These are phyloP conservation scores for Chamaedrilus cognettii DNA, from an alignment of 2,888 invertebrate genomes.

Conservation along the genomic window DNA sequence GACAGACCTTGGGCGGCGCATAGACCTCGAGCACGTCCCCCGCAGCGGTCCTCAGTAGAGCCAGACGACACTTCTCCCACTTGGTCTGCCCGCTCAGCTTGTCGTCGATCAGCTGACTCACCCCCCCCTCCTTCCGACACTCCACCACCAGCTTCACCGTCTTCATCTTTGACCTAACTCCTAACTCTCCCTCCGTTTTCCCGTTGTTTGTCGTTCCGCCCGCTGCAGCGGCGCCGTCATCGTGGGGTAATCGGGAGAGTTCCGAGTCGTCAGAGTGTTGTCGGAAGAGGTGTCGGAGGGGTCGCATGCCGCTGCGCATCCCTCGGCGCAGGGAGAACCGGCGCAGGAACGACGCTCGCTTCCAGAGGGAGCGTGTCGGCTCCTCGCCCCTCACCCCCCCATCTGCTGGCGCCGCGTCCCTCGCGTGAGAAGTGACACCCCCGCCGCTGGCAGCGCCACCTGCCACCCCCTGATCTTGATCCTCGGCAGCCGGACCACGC, in stretches of 20 bases:
- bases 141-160: conserved; percentile 36
- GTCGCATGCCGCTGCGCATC: conserved; percentile 67
- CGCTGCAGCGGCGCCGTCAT: neutral
- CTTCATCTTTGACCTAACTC: conserved; percentile 15
- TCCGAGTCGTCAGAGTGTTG: conserved; percentile 87
- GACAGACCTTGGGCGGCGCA: conserved; percentile 78
- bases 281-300: conserved; percentile 72
- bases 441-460: neutral
- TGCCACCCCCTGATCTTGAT: neutral
- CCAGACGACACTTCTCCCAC: conserved; percentile 92
- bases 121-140: conserved; percentile 83
- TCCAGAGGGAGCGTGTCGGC: conserved; percentile 14
- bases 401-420: neutral
- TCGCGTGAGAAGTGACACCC: neutral
- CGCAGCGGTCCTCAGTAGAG: conserved; percentile 87
- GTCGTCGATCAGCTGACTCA: conserved; percentile 90
- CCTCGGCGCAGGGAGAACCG: conserved; percentile 86
- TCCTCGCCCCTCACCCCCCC: neutral
- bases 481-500: neutral
- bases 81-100: conserved; percentile 76
- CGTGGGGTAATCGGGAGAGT: conserved; percentile 61
- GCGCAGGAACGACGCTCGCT: conserved; percentile 67
- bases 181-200: neutral
- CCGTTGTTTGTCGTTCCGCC: conserved; percentile 4
- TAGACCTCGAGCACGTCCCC: conserved; percentile 96